phyloP scores from a whole-genome alignment of 2,888 invertebrate genomes.

The Catonia carolina region DNA sequence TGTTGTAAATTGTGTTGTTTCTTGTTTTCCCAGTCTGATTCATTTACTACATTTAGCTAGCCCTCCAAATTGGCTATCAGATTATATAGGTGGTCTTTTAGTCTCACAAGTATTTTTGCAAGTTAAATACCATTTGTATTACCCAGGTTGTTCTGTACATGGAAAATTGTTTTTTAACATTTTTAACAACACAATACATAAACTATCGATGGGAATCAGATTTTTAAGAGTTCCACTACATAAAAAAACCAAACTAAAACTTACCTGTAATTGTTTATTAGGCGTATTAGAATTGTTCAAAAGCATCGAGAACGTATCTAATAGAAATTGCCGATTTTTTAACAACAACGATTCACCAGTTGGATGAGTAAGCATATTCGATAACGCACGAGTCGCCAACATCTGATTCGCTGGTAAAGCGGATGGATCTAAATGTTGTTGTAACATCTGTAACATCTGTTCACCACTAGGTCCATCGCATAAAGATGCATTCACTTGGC shows the following conservation, averaged over 20 bases:
- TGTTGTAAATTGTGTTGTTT: too few species aligned
- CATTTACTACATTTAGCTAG: too few species aligned
- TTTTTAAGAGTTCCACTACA: too few species aligned
- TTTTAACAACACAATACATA: too few species aligned
- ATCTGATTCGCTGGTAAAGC: slow-evolving; percentile 60
- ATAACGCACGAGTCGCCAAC: slow-evolving; percentile 67
- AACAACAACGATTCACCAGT: slow-evolving; percentile 57
- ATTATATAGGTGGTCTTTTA: too few species aligned
- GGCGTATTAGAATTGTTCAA: too few species aligned
- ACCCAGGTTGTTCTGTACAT: background rate
- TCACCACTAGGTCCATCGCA: slow-evolving; percentile 44
- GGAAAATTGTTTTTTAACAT: background rate
- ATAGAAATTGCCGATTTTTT: slow-evolving; percentile 49
- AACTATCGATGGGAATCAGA: too few species aligned
- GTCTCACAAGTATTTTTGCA: too few species aligned
- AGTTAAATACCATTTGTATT: too few species aligned
- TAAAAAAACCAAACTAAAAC: too few species aligned
- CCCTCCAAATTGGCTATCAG: too few species aligned
- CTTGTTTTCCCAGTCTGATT: too few species aligned
- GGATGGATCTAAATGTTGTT: slow-evolving; percentile 39
- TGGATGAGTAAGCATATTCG: slow-evolving; percentile 72
- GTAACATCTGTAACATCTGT: slow-evolving; percentile 37
- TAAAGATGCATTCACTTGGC: slow-evolving; percentile 52
- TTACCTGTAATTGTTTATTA: slow-evolving; percentile 52
- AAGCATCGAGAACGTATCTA: slow-evolving; percentile 48